These are phyloP conservation scores for Micrastur ruficollis DNA, from an alignment of 2,797 vertebrate genomes.

Conservation along the genomic window DNA sequence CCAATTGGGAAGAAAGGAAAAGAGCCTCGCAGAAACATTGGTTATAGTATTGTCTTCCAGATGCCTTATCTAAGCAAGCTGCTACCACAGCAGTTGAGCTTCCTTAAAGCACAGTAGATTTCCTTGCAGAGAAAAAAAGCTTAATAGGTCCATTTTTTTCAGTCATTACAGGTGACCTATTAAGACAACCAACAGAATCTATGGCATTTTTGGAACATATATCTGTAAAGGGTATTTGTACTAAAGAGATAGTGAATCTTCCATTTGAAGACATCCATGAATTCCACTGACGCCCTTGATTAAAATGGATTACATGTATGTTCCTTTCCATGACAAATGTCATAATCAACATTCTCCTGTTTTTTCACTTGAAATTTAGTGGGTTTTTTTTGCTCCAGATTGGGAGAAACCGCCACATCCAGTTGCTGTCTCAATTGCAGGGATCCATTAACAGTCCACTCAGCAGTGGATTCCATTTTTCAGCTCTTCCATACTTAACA, in stretches of 20 bases:
- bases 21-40: not conserved
- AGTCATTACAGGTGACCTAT: not conserved
- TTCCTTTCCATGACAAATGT: not conserved
- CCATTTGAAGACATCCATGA: not conserved
- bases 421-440: not conserved
- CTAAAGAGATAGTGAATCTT: not conserved
- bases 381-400: not conserved
- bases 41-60: not conserved
- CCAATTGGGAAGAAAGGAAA: not conserved
- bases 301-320: not conserved
- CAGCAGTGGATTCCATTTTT: not conserved
- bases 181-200: not conserved
- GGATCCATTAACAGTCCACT: not conserved
- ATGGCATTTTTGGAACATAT: not conserved
- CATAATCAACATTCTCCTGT: not conserved
- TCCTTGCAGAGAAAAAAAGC: not conserved
- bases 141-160: not conserved
- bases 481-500: not conserved
- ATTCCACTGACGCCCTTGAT: not conserved
- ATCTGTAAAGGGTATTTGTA: not conserved
- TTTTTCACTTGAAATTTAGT: not conserved
- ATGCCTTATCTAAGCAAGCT: not conserved
- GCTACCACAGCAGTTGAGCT: not conserved
- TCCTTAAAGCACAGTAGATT: not conserved
- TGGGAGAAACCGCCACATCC: not conserved